These are phyloP conservation scores for Misgurnus mizolepis DNA, from an alignment of 2,113 vertebrate genomes.

Conservation along the genomic window DNA sequence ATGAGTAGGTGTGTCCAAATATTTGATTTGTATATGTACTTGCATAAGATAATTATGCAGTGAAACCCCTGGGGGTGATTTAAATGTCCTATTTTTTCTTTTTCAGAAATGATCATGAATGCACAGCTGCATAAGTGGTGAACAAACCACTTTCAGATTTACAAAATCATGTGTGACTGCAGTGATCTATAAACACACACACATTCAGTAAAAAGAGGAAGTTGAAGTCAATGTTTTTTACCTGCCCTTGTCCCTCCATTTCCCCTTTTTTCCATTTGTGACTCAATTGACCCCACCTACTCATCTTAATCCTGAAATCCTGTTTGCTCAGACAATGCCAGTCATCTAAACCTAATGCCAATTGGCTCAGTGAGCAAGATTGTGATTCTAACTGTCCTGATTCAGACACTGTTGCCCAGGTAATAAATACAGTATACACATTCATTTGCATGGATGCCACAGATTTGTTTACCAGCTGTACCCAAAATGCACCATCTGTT, in stretches of 20 bases:
- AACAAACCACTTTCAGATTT: conserved; percentile 25
- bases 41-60: background rate
- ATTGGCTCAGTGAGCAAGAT: conserved; percentile 65
- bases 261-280: conserved; percentile 54
- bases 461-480: conserved; percentile 78
- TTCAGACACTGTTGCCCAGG: conserved; percentile 58
- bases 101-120: background rate
- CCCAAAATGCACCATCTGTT: conserved; percentile 46
- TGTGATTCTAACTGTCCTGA: conserved; percentile 77
- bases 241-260: conserved; percentile 38
- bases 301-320: conserved; percentile 62
- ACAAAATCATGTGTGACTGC: conserved; percentile 2
- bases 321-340: conserved; percentile 62
- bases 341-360: conserved; percentile 31
- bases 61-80: background rate
- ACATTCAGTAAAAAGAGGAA: conserved; percentile 17
- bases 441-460: conserved; percentile 76
- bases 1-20: too few species aligned
- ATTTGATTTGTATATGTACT: too few species aligned
- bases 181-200: background rate
- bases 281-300: conserved; percentile 39
- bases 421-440: conserved; percentile 55
- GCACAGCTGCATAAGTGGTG: background rate
- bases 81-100: background rate
- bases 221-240: conserved; percentile 31